Evolutionary conservation across 1,140 invertebrate genomes (phyloP).

Genomic region (Conus ventricosus): DNA sequence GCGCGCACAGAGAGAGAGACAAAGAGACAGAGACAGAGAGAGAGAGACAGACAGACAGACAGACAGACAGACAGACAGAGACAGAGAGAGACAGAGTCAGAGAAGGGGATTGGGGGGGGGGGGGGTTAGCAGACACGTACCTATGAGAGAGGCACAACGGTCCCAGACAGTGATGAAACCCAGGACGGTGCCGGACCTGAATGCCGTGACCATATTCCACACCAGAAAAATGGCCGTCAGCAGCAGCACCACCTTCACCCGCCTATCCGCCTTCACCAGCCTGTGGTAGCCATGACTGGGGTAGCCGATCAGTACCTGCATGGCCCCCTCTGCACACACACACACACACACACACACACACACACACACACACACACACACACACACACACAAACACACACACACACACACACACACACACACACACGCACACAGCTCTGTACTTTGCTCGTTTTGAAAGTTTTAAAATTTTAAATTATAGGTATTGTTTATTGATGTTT

Average conservation of each 20-base stretch:
- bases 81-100: too few species aligned
- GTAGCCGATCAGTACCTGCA: not conserved
- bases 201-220: not conserved
- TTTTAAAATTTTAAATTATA: too few species aligned
- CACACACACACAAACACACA: not conserved
- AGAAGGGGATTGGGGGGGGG: too few species aligned
- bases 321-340: not conserved
- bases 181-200: not conserved
- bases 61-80: too few species aligned
- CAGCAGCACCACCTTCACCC: not conserved
- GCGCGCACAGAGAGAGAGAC: too few species aligned
- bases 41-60: too few species aligned
- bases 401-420: too few species aligned
- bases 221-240: not conserved
- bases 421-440: too few species aligned
- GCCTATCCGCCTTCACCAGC: not conserved
- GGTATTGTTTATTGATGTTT: too few species aligned
- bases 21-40: too few species aligned
- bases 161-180: not conserved
- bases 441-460: too few species aligned
- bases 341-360: not conserved
- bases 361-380: not conserved
- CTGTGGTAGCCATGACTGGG: not conserved
- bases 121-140: not conserved
- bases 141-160: not conserved